Conservation (phyloP, 1,140 invertebrate genomes). For the Magallana angulata region DNA sequence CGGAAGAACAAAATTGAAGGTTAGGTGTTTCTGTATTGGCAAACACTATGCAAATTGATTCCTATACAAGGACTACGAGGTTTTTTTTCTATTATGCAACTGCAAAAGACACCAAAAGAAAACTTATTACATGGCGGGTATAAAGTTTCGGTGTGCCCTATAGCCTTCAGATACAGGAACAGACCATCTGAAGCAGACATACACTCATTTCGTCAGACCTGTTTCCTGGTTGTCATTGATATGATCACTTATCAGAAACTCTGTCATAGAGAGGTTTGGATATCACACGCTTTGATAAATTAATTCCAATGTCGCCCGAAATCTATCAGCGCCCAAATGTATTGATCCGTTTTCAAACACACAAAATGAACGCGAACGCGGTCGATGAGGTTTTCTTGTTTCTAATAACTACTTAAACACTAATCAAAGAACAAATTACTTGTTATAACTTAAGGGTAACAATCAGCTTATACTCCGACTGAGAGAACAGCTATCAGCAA, state of each 20-base stretch:
- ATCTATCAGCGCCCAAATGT: neutral
- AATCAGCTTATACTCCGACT: neutral
- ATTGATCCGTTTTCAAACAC: neutral
- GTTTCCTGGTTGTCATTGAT: neutral
- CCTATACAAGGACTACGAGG: too few relatives aligned
- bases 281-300: neutral
- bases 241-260: neutral
- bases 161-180: too few relatives aligned
- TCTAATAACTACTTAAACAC: slow-evolving; percentile 18
- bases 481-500: neutral
- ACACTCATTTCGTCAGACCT: neutral
- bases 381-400: neutral
- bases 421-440: slow-evolving; percentile 8
- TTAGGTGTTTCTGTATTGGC: too few relatives aligned
- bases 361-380: neutral
- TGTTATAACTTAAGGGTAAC: neutral
- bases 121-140: too few relatives aligned
- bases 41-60: too few relatives aligned
- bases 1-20: too few relatives aligned
- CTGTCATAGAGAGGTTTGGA: neutral
- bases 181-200: too few relatives aligned
- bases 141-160: too few relatives aligned
- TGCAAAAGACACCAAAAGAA: too few relatives aligned
- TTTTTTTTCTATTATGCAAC: too few relatives aligned
- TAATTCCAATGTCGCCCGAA: neutral